Evolutionary conservation across 2,797 vertebrate species (phyloP).

Genomic region (Syngnathus acus): DNA sequence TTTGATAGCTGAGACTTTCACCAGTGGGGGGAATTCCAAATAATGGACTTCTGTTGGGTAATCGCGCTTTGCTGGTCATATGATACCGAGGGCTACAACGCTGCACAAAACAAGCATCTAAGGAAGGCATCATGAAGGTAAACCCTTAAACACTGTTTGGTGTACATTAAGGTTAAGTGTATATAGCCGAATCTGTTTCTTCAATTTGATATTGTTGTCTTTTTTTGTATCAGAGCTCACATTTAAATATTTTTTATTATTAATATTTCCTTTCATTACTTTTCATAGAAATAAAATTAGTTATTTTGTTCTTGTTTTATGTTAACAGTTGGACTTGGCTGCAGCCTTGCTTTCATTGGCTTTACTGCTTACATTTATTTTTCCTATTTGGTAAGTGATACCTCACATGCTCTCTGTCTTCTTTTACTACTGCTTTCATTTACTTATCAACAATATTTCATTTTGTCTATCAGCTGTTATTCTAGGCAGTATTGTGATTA

Average conservation of each 20-base stretch:
- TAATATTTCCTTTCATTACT: background rate
- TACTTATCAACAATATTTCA: background rate
- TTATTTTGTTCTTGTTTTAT: background rate
- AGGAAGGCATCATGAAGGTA: conserved; percentile 56
- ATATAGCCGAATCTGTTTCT: background rate
- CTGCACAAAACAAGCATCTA: conserved; percentile 10
- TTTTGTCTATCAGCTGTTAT: background rate
- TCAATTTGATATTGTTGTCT: background rate
- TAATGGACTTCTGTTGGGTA: conserved; percentile 25
- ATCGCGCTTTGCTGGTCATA: conserved; percentile 30
- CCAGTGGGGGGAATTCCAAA: conserved; percentile 44
- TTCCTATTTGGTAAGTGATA: conserved; percentile 40
- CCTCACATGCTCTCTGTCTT: background rate
- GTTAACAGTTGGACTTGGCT: conserved; percentile 39
- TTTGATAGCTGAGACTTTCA: conserved; percentile 16
- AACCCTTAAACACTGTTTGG: conserved; percentile 4
- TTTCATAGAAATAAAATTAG: background rate
- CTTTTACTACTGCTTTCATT: background rate
- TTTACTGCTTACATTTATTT: conserved; percentile 28
- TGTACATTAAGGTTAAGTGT: too few species aligned
- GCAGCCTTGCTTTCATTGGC: conserved; percentile 17
- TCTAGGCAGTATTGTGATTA: too few species aligned
- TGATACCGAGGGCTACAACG: background rate
- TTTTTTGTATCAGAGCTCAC: background rate
- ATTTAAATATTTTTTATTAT: background rate